Conservation (phyloP, 2,113 vertebrate species). For the Upupa epops region DNA sequence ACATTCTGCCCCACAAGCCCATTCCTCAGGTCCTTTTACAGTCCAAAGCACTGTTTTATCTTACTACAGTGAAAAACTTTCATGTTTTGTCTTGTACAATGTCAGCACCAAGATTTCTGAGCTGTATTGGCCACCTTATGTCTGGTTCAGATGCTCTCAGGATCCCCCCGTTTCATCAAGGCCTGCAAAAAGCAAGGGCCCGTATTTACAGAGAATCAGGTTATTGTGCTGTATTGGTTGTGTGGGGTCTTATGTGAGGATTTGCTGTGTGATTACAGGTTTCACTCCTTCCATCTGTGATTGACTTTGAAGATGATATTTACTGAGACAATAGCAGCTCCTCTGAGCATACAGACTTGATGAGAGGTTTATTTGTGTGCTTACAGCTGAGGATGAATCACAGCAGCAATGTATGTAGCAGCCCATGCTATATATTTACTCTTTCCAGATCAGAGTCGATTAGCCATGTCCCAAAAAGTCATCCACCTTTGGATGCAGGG, state of each 20-base stretch:
- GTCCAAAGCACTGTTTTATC: neutral
- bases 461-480: neutral
- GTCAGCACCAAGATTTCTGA: neutral
- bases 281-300: neutral
- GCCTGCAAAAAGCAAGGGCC: neutral
- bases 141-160: neutral
- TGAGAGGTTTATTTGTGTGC: neutral
- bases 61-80: neutral
- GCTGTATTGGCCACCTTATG: neutral
- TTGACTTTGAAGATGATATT: conserved; percentile 1
- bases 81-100: neutral
- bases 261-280: neutral
- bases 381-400: neutral
- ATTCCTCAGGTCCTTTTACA: neutral
- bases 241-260: neutral
- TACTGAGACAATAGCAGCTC: neutral
- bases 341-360: neutral
- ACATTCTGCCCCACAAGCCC: neutral
- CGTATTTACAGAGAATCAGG: neutral
- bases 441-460: neutral
- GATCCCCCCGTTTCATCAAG: neutral
- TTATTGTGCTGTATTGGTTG: neutral
- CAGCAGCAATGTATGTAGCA: neutral
- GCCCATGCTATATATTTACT: neutral
- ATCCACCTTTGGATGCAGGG: neutral